Evolutionary conservation across 2,797 vertebrate genomes (phyloP).

Genomic region (Hylomyscus alleni): DNA sequence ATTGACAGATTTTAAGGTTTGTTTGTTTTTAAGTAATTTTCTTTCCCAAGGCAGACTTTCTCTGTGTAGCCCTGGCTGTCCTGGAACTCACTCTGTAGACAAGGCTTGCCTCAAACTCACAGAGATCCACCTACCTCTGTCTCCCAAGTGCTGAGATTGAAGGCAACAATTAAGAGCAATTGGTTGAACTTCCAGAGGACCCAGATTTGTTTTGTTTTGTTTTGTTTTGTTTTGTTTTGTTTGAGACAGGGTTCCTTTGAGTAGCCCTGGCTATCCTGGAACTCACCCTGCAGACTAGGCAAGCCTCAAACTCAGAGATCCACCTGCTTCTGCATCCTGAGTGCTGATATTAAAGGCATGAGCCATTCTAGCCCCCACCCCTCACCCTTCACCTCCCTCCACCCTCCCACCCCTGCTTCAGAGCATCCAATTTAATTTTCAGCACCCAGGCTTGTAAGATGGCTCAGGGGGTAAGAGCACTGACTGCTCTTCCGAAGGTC

Average conservation of each 20-base stretch:
- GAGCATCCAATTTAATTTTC: no score
- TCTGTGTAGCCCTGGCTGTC: background rate
- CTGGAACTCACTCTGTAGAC: background rate
- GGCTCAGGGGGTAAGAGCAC: no score
- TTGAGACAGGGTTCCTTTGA: background rate
- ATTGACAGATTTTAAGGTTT: background rate
- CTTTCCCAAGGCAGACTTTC: background rate
- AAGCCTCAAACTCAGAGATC: background rate
- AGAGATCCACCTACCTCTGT: background rate
- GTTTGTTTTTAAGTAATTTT: background rate
- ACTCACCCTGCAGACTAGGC: background rate
- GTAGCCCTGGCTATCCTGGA: background rate
- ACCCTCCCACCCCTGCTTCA: background rate
- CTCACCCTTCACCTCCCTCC: no score
- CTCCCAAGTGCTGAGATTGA: background rate
- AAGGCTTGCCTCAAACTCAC: background rate
- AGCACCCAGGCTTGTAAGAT: background rate
- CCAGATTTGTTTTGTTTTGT: background rate
- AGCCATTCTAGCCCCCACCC: background rate
- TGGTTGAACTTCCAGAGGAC: background rate
- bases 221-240: background rate
- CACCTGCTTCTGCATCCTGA: background rate
- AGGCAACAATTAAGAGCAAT: background rate
- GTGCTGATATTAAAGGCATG: background rate
- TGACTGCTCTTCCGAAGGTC: no score